Evolutionary conservation across 2,113 vertebrate genomes (phyloP).

Genomic region (Xyrauchen texanus): DNA sequence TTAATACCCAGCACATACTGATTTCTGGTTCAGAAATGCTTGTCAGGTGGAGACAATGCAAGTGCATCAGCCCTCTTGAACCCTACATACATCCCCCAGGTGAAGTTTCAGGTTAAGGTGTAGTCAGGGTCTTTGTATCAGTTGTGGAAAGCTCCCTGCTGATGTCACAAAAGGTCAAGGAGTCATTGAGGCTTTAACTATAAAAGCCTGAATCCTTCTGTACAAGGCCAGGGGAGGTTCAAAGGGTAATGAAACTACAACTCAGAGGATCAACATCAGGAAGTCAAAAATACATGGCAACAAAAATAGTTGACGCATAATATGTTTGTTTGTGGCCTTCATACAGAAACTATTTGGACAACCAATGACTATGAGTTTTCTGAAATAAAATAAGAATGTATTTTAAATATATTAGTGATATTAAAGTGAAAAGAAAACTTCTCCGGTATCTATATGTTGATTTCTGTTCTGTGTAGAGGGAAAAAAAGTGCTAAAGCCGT

Average conservation of each 20-base stretch:
- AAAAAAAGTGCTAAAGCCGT: too few relatives aligned
- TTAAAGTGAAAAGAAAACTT: too few relatives aligned
- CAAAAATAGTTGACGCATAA: too few relatives aligned
- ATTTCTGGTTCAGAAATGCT: slow-evolving; percentile 50
- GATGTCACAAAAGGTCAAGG: slow-evolving; percentile 21
- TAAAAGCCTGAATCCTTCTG: background rate
- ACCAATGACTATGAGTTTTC: too few relatives aligned
- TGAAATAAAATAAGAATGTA: too few relatives aligned
- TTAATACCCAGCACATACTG: slow-evolving; percentile 58
- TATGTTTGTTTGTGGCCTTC: too few relatives aligned
- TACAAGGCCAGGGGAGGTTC: slow-evolving; percentile 18
- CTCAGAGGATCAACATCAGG: background rate
- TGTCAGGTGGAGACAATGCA: background rate
- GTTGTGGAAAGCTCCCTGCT: background rate
- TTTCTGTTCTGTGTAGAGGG: too few relatives aligned
- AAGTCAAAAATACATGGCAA: slow-evolving; percentile 5
- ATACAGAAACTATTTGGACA: too few relatives aligned
- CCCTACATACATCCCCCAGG: slow-evolving; percentile 31
- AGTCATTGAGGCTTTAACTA: slow-evolving; percentile 12
- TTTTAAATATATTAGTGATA: too few relatives aligned
- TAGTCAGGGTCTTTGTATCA: slow-evolving; percentile 16
- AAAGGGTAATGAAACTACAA: slow-evolving; percentile 6
- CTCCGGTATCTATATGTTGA: too few relatives aligned
- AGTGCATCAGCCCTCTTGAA: slow-evolving; percentile 5
- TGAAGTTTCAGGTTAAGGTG: slow-evolving; percentile 13